Conservation (phyloP, 2,888 invertebrate genomes). For the Campoplex nolae region DNA sequence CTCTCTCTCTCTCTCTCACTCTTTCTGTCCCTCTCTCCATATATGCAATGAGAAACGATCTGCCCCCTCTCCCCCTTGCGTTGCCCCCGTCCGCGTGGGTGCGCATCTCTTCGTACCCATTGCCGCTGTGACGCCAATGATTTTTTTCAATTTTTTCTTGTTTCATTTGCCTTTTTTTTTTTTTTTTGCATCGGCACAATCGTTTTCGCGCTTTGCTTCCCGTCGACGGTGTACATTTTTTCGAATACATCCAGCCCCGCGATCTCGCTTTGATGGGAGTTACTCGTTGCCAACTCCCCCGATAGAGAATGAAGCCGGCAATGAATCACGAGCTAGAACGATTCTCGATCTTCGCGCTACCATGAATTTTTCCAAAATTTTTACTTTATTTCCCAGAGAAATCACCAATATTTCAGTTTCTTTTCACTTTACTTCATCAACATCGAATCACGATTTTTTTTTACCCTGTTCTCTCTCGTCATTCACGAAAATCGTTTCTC, state of each 20-base stretch:
- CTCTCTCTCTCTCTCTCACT: neutral
- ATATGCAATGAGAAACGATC: constrained; percentile 65
- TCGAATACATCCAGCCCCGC: constrained; percentile 28
- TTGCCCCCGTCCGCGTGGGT: constrained; percentile 50
- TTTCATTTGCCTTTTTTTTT: neutral
- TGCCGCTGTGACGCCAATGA: constrained; percentile 55
- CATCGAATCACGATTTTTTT: neutral
- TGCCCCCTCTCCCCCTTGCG: constrained; percentile 9
- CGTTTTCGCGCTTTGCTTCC: constrained; percentile 51
- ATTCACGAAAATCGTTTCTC: no score
- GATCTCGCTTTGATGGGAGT: constrained; percentile 19
- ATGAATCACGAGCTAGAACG: constrained; percentile 26
- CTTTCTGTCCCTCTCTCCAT: neutral
- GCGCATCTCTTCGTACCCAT: constrained; percentile 54
- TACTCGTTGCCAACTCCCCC: constrained; percentile 19
- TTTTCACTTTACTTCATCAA: neutral
- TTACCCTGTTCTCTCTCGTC: neutral
- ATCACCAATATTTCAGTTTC: neutral
- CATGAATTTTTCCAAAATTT: constrained; percentile 4
- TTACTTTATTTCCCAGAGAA: neutral
- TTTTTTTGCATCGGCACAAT: constrained; percentile 38
- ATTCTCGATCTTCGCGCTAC: constrained; percentile 19
- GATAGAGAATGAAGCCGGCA: constrained; percentile 29
- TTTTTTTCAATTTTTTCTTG: constrained; percentile 36
- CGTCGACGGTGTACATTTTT: constrained; percentile 36